Percentiles rank a stretch among this genome's conserved stretches.
Evolutionary conservation across 2,888 invertebrate species (phyloP).

Genomic region (Amphimallon solstitiale): DNA sequence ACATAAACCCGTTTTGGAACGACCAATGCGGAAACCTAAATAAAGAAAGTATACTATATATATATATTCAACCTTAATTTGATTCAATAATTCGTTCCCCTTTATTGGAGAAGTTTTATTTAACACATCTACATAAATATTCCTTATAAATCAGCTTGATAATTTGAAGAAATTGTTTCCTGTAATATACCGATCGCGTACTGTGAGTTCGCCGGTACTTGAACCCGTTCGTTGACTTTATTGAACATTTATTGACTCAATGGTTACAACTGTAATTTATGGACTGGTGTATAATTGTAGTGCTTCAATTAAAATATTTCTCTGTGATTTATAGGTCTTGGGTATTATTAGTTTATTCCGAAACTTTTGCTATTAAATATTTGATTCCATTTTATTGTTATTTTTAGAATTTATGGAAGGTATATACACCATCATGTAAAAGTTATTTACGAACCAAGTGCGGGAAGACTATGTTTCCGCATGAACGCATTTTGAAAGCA

Average conservation of each 20-base stretch:
- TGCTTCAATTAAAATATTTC: constrained; percentile 27
- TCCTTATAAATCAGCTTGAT: constrained; percentile 27
- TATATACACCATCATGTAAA: too few species aligned
- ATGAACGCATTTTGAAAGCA: too few species aligned
- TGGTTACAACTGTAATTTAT: constrained; percentile 7
- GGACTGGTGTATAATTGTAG: constrained; percentile 2
- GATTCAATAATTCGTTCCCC: background rate
- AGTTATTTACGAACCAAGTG: too few species aligned
- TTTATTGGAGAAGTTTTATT: constrained; percentile 18
- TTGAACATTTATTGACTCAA: constrained; percentile 3
- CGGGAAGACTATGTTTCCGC: too few species aligned
- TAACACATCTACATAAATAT: constrained; percentile 15
- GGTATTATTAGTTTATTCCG: constrained; percentile 2
- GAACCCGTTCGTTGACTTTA: background rate
- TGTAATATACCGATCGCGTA: constrained; percentile 14
- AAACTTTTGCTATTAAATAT: constrained; percentile 16
- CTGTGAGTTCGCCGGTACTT: constrained; percentile 7
- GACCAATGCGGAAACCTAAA: constrained; percentile 14
- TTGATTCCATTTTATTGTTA: constrained; percentile 12
- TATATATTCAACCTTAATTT: background rate
- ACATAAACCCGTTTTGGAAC: background rate
- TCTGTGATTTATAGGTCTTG: constrained; percentile 12
- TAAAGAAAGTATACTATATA: background rate
- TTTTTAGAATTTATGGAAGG: background rate
- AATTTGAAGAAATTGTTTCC: constrained; percentile 30